These are phyloP conservation scores for Rotaria sp. DNA, from an alignment of 2,888 invertebrate species.

Conservation along the genomic window DNA sequence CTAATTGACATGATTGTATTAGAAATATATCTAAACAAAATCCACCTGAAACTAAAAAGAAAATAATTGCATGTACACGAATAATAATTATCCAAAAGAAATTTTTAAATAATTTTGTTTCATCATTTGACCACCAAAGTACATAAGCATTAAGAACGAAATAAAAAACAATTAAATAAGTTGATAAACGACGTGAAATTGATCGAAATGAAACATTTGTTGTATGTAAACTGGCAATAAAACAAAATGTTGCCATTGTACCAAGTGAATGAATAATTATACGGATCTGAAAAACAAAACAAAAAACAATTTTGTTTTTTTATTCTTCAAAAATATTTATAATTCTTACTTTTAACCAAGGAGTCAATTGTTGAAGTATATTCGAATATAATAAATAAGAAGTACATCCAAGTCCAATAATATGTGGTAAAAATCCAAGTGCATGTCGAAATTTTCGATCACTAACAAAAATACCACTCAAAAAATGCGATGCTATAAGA, in stretches of 20 bases:
- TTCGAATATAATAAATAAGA: neutral
- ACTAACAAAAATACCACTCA: neutral
- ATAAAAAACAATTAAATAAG: neutral
- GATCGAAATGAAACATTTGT: neutral
- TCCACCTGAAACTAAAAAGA: neutral
- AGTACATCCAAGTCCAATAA: neutral
- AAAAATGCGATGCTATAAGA: neutral
- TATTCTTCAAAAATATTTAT: neutral
- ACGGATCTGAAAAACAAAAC: neutral
- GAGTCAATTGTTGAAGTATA: conserved; percentile 5
- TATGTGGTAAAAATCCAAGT: conserved; percentile 18
- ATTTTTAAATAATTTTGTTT: neutral
- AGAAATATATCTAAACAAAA: conserved; percentile 8
- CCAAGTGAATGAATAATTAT: neutral
- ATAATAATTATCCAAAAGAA: neutral
- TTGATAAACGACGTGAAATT: conserved; percentile 9
- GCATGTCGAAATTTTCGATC: conserved; percentile 25
- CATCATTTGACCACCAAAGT: neutral
- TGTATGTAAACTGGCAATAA: conserved; percentile 9
- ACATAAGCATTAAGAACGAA: neutral
- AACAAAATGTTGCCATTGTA: neutral
- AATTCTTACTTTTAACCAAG: neutral
- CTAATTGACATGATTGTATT: neutral
- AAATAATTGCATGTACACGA: neutral
- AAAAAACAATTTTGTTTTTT: neutral